phyloP scores from a whole-genome alignment of 2,797 vertebrate genomes.

The Triplophysa bombifrons region DNA sequence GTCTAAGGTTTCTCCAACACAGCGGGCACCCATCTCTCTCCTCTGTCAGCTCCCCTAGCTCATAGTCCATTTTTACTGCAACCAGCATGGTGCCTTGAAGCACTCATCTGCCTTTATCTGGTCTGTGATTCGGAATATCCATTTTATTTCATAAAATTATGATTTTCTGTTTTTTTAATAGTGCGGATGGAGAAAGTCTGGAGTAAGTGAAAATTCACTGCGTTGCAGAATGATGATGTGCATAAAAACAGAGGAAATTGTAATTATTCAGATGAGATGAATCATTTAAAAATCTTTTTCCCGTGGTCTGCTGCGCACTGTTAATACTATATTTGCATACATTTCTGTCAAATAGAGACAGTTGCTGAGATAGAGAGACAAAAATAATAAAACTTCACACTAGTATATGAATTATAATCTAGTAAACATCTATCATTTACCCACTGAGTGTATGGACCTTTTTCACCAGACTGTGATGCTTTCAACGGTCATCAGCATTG shows the following conservation, averaged over 20 bases:
- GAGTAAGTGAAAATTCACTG: not conserved
- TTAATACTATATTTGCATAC: not conserved
- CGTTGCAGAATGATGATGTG: not conserved
- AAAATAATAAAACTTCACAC: not conserved
- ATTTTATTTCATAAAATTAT: not conserved
- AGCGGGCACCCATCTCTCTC: conserved; percentile 38
- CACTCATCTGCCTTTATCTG: not conserved
- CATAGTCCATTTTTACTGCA: conserved; percentile 55
- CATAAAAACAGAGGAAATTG: not conserved
- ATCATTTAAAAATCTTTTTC: not conserved
- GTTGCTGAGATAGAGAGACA: not conserved
- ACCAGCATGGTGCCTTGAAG: conserved; percentile 26
- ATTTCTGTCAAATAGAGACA: not conserved
- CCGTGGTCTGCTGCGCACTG: not conserved
- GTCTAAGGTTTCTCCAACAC: conserved; percentile 30
- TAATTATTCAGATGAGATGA: not conserved
- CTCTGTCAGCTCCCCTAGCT: conserved; percentile 52
- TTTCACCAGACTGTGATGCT: no score
- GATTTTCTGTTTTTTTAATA: not conserved
- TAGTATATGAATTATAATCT: not conserved
- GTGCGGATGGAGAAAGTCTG: not conserved
- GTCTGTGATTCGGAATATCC: conserved; percentile 2
- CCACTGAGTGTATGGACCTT: no score
- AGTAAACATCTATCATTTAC: not conserved
- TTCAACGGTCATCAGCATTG: no score